Evolutionary conservation across 2,888 invertebrate genomes (phyloP), one percentile per base, ranked within the genome.

Genomic region (Rhimphoctona megacephalus): DNA sequence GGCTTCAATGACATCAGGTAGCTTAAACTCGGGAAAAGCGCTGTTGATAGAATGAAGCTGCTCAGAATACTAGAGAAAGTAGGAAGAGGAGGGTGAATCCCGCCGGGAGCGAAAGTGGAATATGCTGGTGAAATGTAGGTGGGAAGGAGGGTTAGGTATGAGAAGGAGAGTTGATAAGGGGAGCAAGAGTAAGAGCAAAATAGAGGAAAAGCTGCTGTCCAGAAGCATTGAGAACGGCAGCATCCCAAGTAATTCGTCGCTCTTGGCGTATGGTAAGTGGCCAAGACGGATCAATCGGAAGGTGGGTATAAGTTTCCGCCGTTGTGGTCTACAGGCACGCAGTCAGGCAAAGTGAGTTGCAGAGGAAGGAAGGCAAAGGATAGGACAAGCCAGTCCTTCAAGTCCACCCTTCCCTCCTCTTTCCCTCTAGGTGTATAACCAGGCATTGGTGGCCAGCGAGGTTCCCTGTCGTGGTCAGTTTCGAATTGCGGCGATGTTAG

Each of bases 391-490:
- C 83, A 33, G 64, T 64, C 64, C 73, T 73, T 73, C 72, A 72
- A 52, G 52, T 72, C n/a, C 73, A 70, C 46, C 74, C 33, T 43
- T 46, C 30, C 22, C 49, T 22, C 67, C 54, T 57, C 67, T 54
- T 54, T 54, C 33, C 25, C 74, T 79, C 72, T 54, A 80, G 77
- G 81, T 87, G 81, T 82, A 85, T 82, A 82, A 77, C 73, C 84
- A 52, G 81, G 84, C 81, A 84, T 84, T 81, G 81, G 72, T 85
- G 84, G 79, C 83, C 81, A 76, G 91, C 91, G 92, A 92, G 92
- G 91, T 92, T 92, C 91, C 89, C 92, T 94, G 94, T 93, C 93
- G 94, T 90, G 94, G 94, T 94, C 94, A 94, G 94, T 94, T 94
- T 94, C 92, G 93, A 92, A 94, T 94, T 94, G 94, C 94, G 91